These are phyloP conservation scores for Glyptemys insculpta DNA, from an alignment of 2,797 vertebrate genomes.

Conservation along the genomic window DNA sequence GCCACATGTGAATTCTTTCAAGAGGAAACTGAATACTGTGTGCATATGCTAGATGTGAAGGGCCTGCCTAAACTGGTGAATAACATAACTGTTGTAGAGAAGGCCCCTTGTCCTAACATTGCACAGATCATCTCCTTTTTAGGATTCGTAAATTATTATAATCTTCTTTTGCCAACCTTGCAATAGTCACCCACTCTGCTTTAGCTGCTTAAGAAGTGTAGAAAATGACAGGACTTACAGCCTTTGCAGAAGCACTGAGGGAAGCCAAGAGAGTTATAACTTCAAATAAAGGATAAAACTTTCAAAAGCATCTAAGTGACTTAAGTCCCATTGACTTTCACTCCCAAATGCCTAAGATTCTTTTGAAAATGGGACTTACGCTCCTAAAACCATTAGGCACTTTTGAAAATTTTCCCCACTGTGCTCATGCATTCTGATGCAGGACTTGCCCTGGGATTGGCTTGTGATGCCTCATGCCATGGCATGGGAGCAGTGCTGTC, in stretches of 20 bases:
- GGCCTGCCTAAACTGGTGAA: background rate
- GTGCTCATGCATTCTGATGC: background rate
- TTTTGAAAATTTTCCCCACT: background rate
- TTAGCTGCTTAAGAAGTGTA: background rate
- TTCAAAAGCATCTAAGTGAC: background rate
- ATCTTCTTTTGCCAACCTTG: accelerated
- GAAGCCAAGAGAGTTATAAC: background rate
- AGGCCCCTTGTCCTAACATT: background rate
- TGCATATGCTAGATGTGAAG: background rate
- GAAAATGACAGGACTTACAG: background rate
- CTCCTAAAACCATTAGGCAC: background rate
- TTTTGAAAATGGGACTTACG: background rate
- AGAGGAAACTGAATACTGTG: background rate
- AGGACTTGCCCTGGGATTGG: background rate
- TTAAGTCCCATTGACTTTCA: background rate
- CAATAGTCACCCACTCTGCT: background rate
- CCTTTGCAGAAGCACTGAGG: background rate
- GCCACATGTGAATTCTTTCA: constrained; percentile 24
- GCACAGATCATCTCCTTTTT: background rate
- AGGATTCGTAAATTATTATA: background rate
- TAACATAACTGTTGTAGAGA: background rate
- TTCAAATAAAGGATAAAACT: background rate
- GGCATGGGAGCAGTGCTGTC: background rate
- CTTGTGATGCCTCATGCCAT: background rate
- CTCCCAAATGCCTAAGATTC: background rate